Evolutionary conservation across 2,113 vertebrate genomes (phyloP).

Genomic region (Python bivittatus): DNA sequence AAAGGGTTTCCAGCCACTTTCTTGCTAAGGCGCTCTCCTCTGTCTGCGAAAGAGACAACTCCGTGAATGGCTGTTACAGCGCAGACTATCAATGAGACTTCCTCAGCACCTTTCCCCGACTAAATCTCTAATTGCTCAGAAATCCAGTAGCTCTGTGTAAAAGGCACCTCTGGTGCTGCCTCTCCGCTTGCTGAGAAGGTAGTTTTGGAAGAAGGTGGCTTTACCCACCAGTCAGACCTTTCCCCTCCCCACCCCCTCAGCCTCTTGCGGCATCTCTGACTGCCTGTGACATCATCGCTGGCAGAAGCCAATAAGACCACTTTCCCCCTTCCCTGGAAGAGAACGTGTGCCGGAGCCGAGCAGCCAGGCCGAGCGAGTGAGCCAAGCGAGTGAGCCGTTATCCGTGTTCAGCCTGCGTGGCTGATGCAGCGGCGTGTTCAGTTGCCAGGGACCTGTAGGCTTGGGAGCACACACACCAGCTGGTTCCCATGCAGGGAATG

Average conservation of each 20-base stretch:
- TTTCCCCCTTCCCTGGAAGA: not conserved
- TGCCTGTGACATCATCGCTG: conserved; percentile 20
- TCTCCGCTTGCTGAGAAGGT: not conserved
- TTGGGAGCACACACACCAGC: not conserved
- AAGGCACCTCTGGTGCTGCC: not conserved
- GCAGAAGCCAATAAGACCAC: conserved; percentile 21
- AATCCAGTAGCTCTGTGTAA: not conserved
- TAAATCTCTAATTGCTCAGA: not conserved
- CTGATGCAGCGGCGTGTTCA: conserved; percentile 5
- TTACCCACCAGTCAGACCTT: not conserved
- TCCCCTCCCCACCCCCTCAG: not conserved
- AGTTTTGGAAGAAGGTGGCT: not conserved
- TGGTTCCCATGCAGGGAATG: conserved; percentile 32
- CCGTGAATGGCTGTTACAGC: not conserved
- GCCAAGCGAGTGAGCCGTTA: not conserved
- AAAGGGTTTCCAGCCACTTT: not conserved
- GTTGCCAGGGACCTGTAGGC: conserved; percentile 1
- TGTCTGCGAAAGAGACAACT: not conserved
- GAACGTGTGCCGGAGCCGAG: not conserved
- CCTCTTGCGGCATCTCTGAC: conserved; percentile 9
- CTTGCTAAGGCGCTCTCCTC: not conserved
- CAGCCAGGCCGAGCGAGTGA: not conserved
- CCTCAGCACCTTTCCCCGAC: not conserved
- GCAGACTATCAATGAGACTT: not conserved
- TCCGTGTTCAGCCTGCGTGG: conserved; percentile 14